Evolutionary conservation across 2,113 vertebrate genomes (phyloP).

Genomic region (Dipodomys merriami): DNA sequence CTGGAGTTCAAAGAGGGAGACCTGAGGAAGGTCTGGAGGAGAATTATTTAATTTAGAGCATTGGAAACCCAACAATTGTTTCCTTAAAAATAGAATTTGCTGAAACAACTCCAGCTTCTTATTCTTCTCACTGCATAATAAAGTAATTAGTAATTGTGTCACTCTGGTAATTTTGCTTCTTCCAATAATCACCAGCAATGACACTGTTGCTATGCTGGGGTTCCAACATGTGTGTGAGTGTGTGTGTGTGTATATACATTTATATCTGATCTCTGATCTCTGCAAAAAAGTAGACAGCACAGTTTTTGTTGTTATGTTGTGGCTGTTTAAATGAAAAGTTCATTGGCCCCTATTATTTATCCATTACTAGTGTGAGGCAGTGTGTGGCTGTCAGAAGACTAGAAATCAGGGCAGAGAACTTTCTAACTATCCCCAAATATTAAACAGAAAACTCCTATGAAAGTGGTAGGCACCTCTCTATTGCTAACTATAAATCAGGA

Average conservation of each 20-base stretch:
- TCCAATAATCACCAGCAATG: slow-evolving; percentile 80
- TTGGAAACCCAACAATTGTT: slow-evolving; percentile 86
- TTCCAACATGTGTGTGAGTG: not conserved
- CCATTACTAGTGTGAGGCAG: not conserved
- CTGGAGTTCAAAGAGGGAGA: slow-evolving; percentile 72
- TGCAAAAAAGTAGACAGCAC: not conserved
- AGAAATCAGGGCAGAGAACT: slow-evolving; percentile 14
- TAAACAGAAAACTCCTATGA: not conserved
- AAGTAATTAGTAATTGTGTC: slow-evolving; percentile 89
- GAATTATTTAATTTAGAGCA: slow-evolving; percentile 84
- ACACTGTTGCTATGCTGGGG: slow-evolving; percentile 69
- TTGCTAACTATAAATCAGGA: not conserved
- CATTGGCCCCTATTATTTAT: slow-evolving; percentile 17
- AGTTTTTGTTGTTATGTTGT: slow-evolving; percentile 4
- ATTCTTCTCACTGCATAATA: slow-evolving; percentile 85
- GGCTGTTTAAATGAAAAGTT: slow-evolving; percentile 12
- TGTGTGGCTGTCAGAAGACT: not conserved
- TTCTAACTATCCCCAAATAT: not conserved
- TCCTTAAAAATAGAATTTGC: slow-evolving; percentile 88
- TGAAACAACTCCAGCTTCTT: slow-evolving; percentile 85
- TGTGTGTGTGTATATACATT: not conserved
- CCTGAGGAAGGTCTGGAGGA: slow-evolving; percentile 79
- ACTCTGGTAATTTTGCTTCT: slow-evolving; percentile 80
- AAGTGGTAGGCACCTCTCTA: not conserved
- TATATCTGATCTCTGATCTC: not conserved